These are phyloP conservation scores for Plumapathes pennacea DNA, from an alignment of 92 coral and sea anemone species.

Conservation along the genomic window DNA sequence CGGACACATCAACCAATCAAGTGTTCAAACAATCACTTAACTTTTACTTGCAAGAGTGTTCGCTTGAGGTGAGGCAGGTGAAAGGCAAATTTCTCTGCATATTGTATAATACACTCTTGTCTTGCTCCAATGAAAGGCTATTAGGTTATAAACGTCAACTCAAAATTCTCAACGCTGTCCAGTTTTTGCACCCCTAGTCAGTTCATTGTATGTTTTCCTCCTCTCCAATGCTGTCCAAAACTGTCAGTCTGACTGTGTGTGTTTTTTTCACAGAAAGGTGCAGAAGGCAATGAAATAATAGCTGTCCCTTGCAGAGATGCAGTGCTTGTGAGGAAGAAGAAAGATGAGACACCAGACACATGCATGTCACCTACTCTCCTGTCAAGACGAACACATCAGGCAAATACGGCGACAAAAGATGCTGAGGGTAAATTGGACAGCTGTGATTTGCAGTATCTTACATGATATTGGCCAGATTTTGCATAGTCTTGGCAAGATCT, in stretches of 20 bases:
- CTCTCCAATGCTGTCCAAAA: too few relatives aligned
- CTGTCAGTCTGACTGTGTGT: too few relatives aligned
- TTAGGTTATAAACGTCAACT: too few relatives aligned
- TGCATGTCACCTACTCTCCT: constrained; percentile 16
- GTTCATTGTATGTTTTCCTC: too few relatives aligned
- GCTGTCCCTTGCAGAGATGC: constrained; percentile 18
- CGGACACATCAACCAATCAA: neutral
- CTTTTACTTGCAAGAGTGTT: constrained; percentile 52
- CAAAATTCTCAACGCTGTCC: too few relatives aligned
- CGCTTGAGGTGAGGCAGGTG: constrained; percentile 1
- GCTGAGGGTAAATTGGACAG: constrained; percentile 24
- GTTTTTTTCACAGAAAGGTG: too few relatives aligned
- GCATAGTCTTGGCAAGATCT: too few relatives aligned
- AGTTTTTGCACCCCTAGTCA: too few relatives aligned
- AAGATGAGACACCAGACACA: constrained; percentile 16
- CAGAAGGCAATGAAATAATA: neutral
- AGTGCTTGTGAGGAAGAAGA: constrained; percentile 20
- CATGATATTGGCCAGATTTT: too few relatives aligned
- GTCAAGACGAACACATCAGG: constrained; percentile 22
- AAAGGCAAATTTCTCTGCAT: neutral
- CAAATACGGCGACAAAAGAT: constrained; percentile 13
- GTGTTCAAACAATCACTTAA: constrained; percentile 25
- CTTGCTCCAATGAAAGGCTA: too few relatives aligned
- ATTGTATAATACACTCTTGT: neutral
- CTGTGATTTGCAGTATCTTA: too few relatives aligned